Evolutionary conservation across 2,113 vertebrate species (phyloP), one percentile per base, ranked within the genome.

Genomic region (Camelus dromedarius): DNA sequence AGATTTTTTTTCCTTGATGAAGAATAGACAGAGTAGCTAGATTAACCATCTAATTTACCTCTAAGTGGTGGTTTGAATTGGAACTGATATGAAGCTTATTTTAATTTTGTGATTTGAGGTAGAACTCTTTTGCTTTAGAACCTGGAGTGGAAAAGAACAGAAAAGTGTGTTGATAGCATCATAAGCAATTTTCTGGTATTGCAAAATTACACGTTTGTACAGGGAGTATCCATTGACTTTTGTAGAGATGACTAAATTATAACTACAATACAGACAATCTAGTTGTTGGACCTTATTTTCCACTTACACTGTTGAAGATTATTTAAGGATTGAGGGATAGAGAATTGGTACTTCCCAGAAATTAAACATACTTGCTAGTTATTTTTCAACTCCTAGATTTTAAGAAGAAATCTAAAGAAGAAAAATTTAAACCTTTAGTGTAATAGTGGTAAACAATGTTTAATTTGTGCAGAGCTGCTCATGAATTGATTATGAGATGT

Each of bases 101-200:
- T 97, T 93, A 56, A 70, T 94, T 96, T 87, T 91, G 62, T 89
- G 85, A 95, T 73, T 93, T 93, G 82, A 92, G 50, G 82, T 94
- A 75, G 76, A 52, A 50, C 8, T n/a, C 16, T 38, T 85, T 80
- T 89, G 5, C 54, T 93, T 91, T 42, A 93, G 62, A 73, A 69
- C 42, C 28, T 60, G 52, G 80, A 76, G 70, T 87, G 76, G 72
- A 75, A 93, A 91, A 95, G 73, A 89, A 93, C 42, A 89, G n/a
- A 81, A 62, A 94, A 91, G 9, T 64, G 13, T 54, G 80, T 80
- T 95, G 77, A 83, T 64, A 93, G 79, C 46, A 95, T 58, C 79
- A 79, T 95, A 73, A 93, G 77, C 54, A 86, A 4, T 94, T 96
- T 97, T 97, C 81, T 97, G 92, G 35, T 73, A 16, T 62, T 95